A percentile compares a stretch with the other conserved stretches of the same genome.
Evolutionary conservation across 2,888 invertebrate genomes (phyloP).

Genomic region (Pilophorus perplexus): DNA sequence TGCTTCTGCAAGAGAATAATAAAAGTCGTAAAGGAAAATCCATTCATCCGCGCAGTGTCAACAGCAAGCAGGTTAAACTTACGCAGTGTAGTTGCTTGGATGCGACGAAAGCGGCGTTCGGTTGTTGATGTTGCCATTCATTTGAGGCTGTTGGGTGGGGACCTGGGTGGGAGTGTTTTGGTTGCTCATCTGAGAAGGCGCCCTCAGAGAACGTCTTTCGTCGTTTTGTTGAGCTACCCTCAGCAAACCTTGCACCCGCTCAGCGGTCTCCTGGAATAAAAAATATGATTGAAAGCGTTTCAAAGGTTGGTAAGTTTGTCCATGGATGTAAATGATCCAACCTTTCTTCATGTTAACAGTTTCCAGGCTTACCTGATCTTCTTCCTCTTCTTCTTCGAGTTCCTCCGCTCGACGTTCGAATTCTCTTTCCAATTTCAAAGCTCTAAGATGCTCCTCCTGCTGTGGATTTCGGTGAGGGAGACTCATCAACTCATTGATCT

Average conservation of each 20-base stretch:
- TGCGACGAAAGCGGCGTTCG: conserved; percentile 41
- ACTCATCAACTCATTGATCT: conserved; percentile 74
- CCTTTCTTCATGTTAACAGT: too few species aligned
- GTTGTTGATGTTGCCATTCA: conserved; percentile 48
- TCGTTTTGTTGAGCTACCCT: conserved; percentile 53
- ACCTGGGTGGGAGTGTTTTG: conserved; percentile 44
- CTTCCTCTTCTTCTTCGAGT: conserved; percentile 68
- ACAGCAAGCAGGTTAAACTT: conserved; percentile 29
- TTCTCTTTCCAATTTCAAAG: conserved; percentile 88
- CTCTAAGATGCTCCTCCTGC: conserved; percentile 83
- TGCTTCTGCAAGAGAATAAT: conserved; percentile 44
- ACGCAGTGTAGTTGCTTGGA: conserved; percentile 38
- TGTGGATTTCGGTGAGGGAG: conserved; percentile 66
- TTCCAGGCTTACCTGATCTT: conserved; percentile 59
- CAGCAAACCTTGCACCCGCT: conserved; percentile 57
- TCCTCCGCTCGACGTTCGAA: conserved; percentile 89
- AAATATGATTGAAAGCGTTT: background rate
- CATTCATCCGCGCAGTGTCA: background rate
- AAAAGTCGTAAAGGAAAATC: too few species aligned
- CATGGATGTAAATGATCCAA: too few species aligned
- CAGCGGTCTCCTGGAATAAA: conserved; percentile 49
- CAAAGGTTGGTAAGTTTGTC: too few species aligned
- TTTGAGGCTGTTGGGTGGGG: conserved; percentile 44
- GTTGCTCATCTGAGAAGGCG: conserved; percentile 43
- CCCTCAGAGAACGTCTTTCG: conserved; percentile 41